Percentiles rank a stretch among this genome's conserved stretches.
Evolutionary conservation across 2,797 vertebrate species (phyloP).

Genomic region (Rhabdophis nuchalis): DNA sequence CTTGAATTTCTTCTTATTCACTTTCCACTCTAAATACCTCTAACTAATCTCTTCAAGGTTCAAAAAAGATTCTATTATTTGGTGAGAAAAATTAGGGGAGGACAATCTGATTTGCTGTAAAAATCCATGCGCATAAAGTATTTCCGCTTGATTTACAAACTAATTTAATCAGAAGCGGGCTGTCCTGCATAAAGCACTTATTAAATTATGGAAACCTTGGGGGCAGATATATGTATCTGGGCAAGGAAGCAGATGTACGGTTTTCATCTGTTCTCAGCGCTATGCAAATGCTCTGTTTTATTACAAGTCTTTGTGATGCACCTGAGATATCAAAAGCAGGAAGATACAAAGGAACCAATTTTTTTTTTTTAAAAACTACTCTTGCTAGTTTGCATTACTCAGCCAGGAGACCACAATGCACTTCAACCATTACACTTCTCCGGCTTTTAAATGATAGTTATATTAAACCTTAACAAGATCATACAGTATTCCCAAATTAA

Average conservation of each 20-base stretch:
- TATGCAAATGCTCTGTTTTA: conserved; percentile 27
- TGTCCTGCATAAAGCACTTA: conserved; percentile 49
- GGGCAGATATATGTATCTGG: conserved; percentile 25
- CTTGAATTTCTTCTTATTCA: neutral
- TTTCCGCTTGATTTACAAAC: conserved; percentile 58
- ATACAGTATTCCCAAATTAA: neutral
- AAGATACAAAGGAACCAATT: neutral
- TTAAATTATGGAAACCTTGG: conserved; percentile 45
- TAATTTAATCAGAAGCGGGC: conserved; percentile 48
- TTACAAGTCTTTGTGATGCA: conserved; percentile 15
- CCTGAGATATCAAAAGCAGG: neutral
- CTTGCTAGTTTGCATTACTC: neutral
- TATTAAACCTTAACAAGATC: neutral
- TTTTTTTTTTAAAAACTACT: neutral
- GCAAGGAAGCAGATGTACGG: conserved; percentile 8
- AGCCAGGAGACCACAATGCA: neutral
- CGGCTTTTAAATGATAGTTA: neutral
- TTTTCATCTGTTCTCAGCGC: neutral
- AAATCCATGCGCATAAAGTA: conserved; percentile 13
- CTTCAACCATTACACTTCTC: neutral
- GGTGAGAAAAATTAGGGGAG: neutral
- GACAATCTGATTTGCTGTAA: neutral
- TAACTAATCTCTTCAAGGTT: neutral
- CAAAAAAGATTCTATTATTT: neutral
- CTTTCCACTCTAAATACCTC: neutral